Percentiles rank a stretch among this genome's conserved stretches.
These are phyloP conservation scores for Penaeus vannamei DNA, from an alignment of 1,140 invertebrate species.

Conservation along the genomic window DNA sequence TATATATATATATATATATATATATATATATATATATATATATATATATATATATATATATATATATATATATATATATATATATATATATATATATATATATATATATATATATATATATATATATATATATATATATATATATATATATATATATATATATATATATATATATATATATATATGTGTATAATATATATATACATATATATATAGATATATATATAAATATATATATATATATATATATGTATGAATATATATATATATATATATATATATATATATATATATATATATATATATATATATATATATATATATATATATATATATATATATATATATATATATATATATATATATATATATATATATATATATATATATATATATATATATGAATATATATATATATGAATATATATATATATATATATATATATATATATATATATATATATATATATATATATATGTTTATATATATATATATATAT, in stretches of 20 bases:
- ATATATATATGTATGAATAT: constrained; percentile 9
- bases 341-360: constrained; percentile 16
- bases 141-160: background rate
- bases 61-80: constrained; percentile 21
- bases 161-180: constrained; percentile 17
- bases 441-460: constrained; percentile 24
- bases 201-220: constrained; percentile 20
- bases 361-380: constrained; percentile 16
- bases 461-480: background rate
- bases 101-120: constrained; percentile 14
- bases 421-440: background rate
- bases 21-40: constrained; percentile 5
- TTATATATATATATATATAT: background rate
- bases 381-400: constrained; percentile 16
- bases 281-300: background rate
- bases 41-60: constrained; percentile 25
- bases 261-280: background rate
- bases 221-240: constrained; percentile 21
- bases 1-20: background rate
- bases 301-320: background rate
- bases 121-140: background rate
- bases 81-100: background rate
- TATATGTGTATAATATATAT: constrained; percentile 22
- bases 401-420: background rate
- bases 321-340: constrained; percentile 16